These are phyloP conservation scores for Thaleichthys pacificus DNA, from an alignment of 2,797 vertebrate genomes.

Conservation along the genomic window DNA sequence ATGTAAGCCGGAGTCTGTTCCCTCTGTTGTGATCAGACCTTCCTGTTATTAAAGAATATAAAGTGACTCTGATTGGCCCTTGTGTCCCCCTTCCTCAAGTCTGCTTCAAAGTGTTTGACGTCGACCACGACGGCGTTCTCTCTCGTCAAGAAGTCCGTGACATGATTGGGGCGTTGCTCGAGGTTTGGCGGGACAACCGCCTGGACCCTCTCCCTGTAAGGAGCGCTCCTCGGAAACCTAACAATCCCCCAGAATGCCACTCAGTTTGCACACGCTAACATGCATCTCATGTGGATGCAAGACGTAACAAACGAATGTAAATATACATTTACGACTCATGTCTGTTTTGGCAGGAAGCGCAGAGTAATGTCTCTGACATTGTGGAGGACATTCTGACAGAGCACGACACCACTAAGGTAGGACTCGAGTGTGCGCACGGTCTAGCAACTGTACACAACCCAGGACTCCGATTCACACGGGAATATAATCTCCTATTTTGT, in stretches of 20 bases:
- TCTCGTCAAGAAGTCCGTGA: conserved; percentile 80
- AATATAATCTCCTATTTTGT: not conserved
- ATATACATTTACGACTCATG: too few relatives aligned
- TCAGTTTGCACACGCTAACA: too few relatives aligned
- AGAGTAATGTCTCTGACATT: conserved; percentile 75
- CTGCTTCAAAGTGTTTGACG: conserved; percentile 90
- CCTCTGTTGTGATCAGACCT: not conserved
- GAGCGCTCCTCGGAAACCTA: conserved; percentile 1
- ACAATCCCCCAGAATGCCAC: too few relatives aligned
- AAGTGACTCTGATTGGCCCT: not conserved
- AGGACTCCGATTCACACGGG: too few relatives aligned
- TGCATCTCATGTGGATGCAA: too few relatives aligned
- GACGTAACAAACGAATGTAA: too few relatives aligned
- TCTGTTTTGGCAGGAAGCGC: conserved; percentile 66
- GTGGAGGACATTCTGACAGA: conserved; percentile 81
- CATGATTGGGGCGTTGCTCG: conserved; percentile 85
- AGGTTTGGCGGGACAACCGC: conserved; percentile 89
- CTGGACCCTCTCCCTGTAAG: conserved; percentile 84
- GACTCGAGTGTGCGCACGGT: not conserved
- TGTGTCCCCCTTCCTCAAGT: conserved; percentile 63
- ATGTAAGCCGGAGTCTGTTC: conserved; percentile 69
- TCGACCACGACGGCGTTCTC: conserved; percentile 84
- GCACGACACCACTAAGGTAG: conserved; percentile 86
- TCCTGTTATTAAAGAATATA: not conserved
- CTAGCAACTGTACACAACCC: too few relatives aligned